Base-by-base conservation (phyloP, 2,113 vertebrate genomes). In the Centropristis striata region DNA sequence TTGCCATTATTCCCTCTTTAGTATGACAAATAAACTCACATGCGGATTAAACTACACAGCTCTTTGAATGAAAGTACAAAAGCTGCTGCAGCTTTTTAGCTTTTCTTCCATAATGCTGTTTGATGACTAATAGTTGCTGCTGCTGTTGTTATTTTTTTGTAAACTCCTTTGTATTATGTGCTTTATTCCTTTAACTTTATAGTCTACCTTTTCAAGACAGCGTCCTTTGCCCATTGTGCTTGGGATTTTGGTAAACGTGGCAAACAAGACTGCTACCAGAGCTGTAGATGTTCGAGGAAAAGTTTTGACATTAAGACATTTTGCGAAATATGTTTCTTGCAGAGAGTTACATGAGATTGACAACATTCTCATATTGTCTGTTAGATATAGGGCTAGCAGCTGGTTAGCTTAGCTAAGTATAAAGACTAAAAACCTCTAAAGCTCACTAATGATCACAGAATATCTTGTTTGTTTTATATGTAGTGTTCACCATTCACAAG, bases 1-100 rank as follows among this genome's bases (percentile, higher is more conserved):
- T 58, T 64, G 37, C 32, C 27, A 28, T 42, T 50, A 44, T 42
- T 2, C 13, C 27, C 5, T 5, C 20, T 81, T 81, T 46, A 64
- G 20, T 55, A 3, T 55, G 53, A 83, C 27, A 67, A 88, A 75
- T 63, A 64, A 27, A 55, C 44, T 75, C 41, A 58, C 15, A 23
- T 0, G 8, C 25, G 14, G 11, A 51, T 27, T 53, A 21, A 73
- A 41, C 27, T 28, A 4, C 8, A 50, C 9, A 39, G 11, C 55
- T 77, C 9, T 55, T 55, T 28, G 0, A 53, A 13, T 25, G 8
- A 66, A 65, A 41, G 5, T 57, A 49, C 6, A 63, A 63, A 68
- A 12, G 0, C 71, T 41, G 20, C 69, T 36, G 16, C 28, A 18
- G 47, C 72, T 20, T 85, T 83, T 57, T 32, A 51, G 27, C 39